Conservation (phyloP, 2,113 vertebrate species). For the Oxyura jamaicensis region DNA sequence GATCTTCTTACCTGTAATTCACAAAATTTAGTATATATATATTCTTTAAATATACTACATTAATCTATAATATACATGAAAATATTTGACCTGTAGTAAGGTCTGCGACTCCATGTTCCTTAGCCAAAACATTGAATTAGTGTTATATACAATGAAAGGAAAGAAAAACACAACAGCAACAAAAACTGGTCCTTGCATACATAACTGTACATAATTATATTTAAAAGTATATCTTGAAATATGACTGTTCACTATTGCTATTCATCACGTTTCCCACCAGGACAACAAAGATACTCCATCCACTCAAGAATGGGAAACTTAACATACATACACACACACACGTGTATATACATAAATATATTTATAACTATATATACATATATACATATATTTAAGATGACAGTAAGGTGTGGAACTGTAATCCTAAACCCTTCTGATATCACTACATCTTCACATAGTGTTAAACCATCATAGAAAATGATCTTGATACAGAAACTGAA, state of each 20-base stretch:
- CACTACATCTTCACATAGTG: neutral
- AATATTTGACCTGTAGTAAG: neutral
- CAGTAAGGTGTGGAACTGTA: neutral
- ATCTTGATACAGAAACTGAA: neutral
- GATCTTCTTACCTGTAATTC: neutral
- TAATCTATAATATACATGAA: neutral
- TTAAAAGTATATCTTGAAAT: neutral
- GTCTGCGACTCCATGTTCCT: neutral
- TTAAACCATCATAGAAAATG: accelerated
- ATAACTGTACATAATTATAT: neutral
- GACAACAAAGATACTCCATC: neutral
- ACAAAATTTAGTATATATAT: neutral
- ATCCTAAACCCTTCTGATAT: neutral
- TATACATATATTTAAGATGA: neutral
- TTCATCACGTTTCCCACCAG: neutral
- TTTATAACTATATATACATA: neutral
- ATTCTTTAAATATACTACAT: neutral
- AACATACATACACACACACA: accelerated
- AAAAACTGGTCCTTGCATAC: neutral
- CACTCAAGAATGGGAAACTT: neutral
- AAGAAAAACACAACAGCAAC: neutral
- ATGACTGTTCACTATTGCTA: accelerated
- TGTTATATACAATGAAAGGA: neutral
- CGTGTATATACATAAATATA: neutral
- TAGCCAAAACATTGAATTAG: neutral